Evolutionary conservation across 2,113 vertebrate species (phyloP), one percentile per base, ranked within the genome.

Genomic region (Notothenia rossii): DNA sequence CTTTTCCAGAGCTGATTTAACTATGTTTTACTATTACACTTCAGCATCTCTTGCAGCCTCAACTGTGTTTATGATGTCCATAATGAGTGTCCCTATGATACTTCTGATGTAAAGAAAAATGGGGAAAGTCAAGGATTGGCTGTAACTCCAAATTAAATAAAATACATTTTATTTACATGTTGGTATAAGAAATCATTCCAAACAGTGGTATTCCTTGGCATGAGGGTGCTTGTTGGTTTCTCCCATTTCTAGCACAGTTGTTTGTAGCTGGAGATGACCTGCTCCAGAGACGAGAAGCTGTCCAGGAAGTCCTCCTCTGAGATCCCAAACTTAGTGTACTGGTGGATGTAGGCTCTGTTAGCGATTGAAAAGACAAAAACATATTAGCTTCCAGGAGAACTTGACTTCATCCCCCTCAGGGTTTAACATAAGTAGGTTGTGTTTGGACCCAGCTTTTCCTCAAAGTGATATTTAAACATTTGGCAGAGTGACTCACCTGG

Each of bases 271-370:
- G 97, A 95, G 84, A 99, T 90, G n/a, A 99, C 93, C 87, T 99
- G 98, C 90, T 99, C 98, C 68, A 98, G 92, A 70, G 95, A 92
- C 8, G 97, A 96, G 72, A 99, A 98, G 85, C 96, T 95, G 90
- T 98, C 97, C 49, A 99, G 92, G 83, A 99, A 99, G 63, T 98
- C 96, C 36, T 99, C 98, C 86, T 99, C 98, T 48, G 97, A 95
- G 13, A 99, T 95, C 69, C 97, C 97, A 82, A 94, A 98, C 79
- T 96, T 97, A 12, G 93, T 93, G 66, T 99, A 99, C 76, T 98
- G 98, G 92, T 99, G 97, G 88, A 98, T 68, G 9, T 98, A 99
- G 18, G 98, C 98, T 81, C 98, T 99, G 93, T 17, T 65, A 85
- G 64, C 55, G 56, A 48, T 14, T 10, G 10, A 54, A 13, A 54